Conservation (phyloP, 2,888 invertebrate genomes). For the Gymnoscelis rufifasciata region DNA sequence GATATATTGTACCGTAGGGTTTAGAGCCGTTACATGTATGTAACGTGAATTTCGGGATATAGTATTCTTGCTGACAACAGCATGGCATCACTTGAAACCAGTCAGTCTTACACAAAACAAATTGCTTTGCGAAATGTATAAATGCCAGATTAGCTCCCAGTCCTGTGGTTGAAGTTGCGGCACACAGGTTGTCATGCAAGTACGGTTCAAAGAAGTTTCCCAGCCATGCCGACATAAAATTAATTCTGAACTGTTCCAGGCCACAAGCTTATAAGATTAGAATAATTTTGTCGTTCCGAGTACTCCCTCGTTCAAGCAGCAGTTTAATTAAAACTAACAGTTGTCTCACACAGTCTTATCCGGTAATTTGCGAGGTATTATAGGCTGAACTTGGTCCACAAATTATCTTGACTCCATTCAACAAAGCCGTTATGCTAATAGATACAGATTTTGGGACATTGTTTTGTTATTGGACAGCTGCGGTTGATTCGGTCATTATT, state of each 20-base stretch:
- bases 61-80: too few relatives aligned
- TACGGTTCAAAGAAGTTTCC: slow-evolving; percentile 14
- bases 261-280: slow-evolving; percentile 76
- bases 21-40: too few relatives aligned
- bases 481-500: slow-evolving; percentile 57
- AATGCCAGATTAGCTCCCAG: too few relatives aligned
- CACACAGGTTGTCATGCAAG: neutral
- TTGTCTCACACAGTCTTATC: slow-evolving; percentile 79
- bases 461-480: slow-evolving; percentile 64
- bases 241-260: slow-evolving; percentile 65
- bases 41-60: too few relatives aligned
- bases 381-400: slow-evolving; percentile 76
- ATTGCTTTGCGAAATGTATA: too few relatives aligned
- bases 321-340: slow-evolving; percentile 80
- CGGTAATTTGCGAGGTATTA: slow-evolving; percentile 79
- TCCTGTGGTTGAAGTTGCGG: too few relatives aligned
- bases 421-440: slow-evolving; percentile 77
- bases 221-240: slow-evolving; percentile 54
- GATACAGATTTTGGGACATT: slow-evolving; percentile 66
- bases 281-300: slow-evolving; percentile 76
- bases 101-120: too few relatives aligned
- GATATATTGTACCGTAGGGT: too few relatives aligned
- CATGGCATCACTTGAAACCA: too few relatives aligned
- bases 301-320: slow-evolving; percentile 71
- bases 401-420: slow-evolving; percentile 77